These are phyloP conservation scores for Lepus americanus DNA, from an alignment of 2,113 vertebrate species.

Conservation along the genomic window DNA sequence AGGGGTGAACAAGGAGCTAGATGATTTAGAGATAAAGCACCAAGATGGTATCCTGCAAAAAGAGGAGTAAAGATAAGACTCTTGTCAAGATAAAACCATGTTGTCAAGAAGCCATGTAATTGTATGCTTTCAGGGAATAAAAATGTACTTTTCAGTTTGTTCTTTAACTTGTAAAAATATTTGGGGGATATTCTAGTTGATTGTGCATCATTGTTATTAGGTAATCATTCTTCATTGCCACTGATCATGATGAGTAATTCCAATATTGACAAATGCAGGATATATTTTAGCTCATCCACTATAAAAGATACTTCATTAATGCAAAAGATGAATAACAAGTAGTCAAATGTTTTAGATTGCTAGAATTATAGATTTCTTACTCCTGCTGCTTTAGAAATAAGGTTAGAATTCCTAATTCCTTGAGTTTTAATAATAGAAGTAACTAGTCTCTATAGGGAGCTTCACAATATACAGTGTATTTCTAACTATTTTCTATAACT, in stretches of 20 bases:
- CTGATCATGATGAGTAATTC: background rate
- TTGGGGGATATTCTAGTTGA: background rate
- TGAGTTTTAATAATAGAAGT: background rate
- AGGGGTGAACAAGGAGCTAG: background rate
- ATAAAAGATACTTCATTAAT: background rate
- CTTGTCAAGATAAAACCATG: background rate
- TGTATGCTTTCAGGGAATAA: background rate
- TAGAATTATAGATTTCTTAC: constrained; percentile 3
- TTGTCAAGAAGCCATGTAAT: background rate
- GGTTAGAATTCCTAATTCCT: constrained; percentile 31
- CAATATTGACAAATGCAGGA: background rate
- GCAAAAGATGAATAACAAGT: background rate
- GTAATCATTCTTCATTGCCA: constrained; percentile 6
- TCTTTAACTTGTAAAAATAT: constrained; percentile 16
- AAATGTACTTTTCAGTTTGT: background rate
- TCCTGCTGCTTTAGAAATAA: constrained; percentile 13
- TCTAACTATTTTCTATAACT: constrained; percentile 31
- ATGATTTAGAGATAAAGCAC: background rate
- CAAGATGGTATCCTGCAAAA: background rate
- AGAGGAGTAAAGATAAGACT: background rate
- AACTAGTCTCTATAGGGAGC: background rate
- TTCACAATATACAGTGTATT: background rate
- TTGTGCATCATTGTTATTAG: constrained; percentile 3
- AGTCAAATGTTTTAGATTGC: constrained; percentile 12
- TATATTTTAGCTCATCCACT: constrained; percentile 1